Evolutionary conservation across 2,888 invertebrate genomes (phyloP).

Genomic region (Toxonevra muliebris): DNA sequence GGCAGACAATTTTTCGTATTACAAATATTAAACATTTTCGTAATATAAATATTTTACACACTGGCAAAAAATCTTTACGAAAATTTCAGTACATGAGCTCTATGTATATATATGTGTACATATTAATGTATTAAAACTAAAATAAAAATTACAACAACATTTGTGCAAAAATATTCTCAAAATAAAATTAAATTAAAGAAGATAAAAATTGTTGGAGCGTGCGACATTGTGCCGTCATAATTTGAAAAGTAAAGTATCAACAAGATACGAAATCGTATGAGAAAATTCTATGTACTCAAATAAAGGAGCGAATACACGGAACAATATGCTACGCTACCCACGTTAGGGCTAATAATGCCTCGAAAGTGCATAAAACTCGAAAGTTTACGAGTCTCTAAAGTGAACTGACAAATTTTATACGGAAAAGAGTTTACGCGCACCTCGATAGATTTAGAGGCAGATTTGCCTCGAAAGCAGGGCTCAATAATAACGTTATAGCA

Average conservation of each 20-base stretch:
- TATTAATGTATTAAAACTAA: background rate
- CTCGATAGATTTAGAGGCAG: too few relatives aligned
- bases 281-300: background rate
- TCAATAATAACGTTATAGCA: too few relatives aligned
- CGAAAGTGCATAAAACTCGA: too few relatives aligned
- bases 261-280: background rate
- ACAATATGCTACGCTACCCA: too few relatives aligned
- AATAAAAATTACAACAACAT: background rate
- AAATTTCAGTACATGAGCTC: too few relatives aligned
- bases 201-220: background rate
- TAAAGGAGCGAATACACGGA: background rate
- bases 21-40: conserved; percentile 2
- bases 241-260: conserved; percentile 3
- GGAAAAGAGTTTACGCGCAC: too few relatives aligned
- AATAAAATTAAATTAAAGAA: background rate
- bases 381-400: too few relatives aligned
- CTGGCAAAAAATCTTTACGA: background rate
- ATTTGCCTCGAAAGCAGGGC: too few relatives aligned
- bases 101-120: conserved; percentile 1
- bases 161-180: background rate
- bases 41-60: background rate
- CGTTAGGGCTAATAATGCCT: too few relatives aligned
- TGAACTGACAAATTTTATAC: too few relatives aligned
- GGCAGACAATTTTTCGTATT: background rate
- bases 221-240: conserved; percentile 19